These are phyloP conservation scores for Cnemophilus loriae DNA, from an alignment of 2,113 vertebrate species.

Conservation along the genomic window DNA sequence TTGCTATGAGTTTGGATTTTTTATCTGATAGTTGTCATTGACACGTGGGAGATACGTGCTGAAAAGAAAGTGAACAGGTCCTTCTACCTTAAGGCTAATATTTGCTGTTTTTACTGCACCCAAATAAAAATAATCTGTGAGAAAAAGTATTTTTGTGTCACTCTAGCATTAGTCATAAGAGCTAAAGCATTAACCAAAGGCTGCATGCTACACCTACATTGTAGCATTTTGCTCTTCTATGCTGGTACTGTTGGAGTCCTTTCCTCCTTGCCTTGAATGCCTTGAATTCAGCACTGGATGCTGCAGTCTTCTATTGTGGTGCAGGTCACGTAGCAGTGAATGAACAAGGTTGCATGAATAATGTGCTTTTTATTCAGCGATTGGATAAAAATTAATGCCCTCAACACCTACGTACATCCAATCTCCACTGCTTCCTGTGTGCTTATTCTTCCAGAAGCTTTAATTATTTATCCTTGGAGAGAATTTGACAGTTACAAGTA, in stretches of 20 bases:
- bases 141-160: not conserved
- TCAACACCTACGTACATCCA: constrained; percentile 68
- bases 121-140: not conserved
- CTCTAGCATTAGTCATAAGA: not conserved
- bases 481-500: constrained; percentile 71
- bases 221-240: constrained; percentile 31
- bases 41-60: not conserved
- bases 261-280: constrained; percentile 21
- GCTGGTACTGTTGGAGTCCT: constrained; percentile 9
- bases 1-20: not conserved
- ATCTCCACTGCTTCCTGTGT: constrained; percentile 62
- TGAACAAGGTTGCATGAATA: constrained; percentile 76
- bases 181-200: not conserved
- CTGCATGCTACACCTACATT: not conserved
- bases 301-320: constrained; percentile 71
- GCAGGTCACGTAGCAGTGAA: constrained; percentile 76
- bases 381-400: constrained; percentile 74
- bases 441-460: constrained; percentile 69
- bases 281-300: constrained; percentile 43
- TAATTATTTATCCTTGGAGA: constrained; percentile 80
- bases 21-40: not conserved
- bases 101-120: not conserved
- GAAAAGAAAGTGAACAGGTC: not conserved
- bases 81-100: not conserved
- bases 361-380: constrained; percentile 72